A percentile compares a stretch with the other conserved stretches of the same genome.
Evolutionary conservation across 2,113 vertebrate genomes (phyloP).

Genomic region (Rousettus leschenaultii): DNA sequence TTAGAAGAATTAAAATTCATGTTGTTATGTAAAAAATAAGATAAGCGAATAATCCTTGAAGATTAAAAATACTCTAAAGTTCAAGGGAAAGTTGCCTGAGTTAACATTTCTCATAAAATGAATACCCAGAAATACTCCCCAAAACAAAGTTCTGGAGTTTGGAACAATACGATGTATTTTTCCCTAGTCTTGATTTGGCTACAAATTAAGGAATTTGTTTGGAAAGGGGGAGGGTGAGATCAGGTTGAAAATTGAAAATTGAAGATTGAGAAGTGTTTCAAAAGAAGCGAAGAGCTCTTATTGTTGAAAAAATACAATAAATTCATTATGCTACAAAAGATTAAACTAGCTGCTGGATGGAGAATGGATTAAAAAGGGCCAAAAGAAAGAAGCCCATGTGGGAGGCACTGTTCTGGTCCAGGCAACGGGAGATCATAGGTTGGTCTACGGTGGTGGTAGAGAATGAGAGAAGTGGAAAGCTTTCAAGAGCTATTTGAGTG

Average conservation of each 20-base stretch:
- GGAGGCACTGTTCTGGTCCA: not conserved
- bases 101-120: not conserved
- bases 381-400: not conserved
- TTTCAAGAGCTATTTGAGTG: not conserved
- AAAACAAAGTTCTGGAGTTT: not conserved
- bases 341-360: not conserved
- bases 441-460: not conserved
- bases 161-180: not conserved
- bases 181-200: not conserved
- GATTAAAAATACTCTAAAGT: not conserved
- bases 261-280: not conserved
- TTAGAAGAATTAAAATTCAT: constrained; percentile 20
- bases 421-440: not conserved
- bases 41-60: not conserved
- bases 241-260: not conserved
- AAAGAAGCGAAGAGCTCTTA: not conserved
- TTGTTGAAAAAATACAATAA: not conserved
- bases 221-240: not conserved
- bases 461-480: not conserved
- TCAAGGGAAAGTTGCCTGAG: not conserved
- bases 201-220: not conserved
- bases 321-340: not conserved
- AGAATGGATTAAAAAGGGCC: not conserved
- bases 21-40: constrained; percentile 23
- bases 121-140: not conserved